Evolutionary conservation across 2,888 invertebrate genomes (phyloP).

Genomic region (Drosophila melanocephala): DNA sequence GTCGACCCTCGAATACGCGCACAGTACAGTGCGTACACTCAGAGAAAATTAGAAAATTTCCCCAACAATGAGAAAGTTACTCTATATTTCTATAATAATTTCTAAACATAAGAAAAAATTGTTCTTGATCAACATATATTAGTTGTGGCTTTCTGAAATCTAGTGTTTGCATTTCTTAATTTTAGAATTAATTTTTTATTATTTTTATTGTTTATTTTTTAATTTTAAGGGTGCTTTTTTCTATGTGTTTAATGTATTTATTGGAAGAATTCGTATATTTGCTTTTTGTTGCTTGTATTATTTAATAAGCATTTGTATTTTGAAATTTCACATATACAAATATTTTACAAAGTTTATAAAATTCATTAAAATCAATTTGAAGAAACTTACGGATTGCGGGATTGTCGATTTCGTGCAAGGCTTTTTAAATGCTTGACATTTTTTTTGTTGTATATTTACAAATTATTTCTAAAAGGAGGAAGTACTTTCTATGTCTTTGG

Average conservation of each 20-base stretch:
- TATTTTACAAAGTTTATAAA: background rate
- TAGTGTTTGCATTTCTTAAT: background rate
- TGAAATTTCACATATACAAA: background rate
- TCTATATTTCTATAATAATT: background rate
- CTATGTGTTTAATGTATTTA: too few species aligned
- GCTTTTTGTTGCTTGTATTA: background rate
- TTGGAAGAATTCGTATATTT: background rate
- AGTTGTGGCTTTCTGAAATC: background rate
- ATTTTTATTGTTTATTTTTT: too few species aligned
- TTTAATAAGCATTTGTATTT: background rate
- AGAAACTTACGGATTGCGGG: background rate
- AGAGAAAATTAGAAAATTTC: background rate
- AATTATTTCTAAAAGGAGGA: background rate
- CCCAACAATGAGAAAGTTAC: background rate
- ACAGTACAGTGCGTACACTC: background rate
- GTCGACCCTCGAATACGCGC: constrained; percentile 25
- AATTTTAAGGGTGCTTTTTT: too few species aligned
- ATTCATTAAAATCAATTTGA: background rate
- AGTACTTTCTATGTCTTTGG: background rate
- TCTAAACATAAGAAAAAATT: background rate
- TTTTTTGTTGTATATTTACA: background rate
- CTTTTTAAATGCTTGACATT: background rate
- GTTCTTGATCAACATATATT: background rate
- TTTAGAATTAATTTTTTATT: too few species aligned
- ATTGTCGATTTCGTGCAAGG: background rate